Evolutionary conservation across 2,888 invertebrate genomes (phyloP), one percentile per base, ranked within the genome.

Genomic region (Synergus umbraculus): DNA sequence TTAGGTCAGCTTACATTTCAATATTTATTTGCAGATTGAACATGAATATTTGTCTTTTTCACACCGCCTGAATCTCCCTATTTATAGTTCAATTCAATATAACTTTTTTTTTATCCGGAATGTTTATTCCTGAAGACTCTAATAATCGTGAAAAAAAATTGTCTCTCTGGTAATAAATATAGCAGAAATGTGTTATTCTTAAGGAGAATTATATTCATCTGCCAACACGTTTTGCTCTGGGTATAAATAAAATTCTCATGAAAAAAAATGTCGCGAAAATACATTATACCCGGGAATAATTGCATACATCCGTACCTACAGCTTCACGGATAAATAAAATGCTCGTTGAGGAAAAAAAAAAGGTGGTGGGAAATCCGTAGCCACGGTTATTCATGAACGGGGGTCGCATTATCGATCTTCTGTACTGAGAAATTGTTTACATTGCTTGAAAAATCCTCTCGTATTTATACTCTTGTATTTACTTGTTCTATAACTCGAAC

Each of bases 251-350:
- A 64, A 29, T 64, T 64, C 15, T 1, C 64, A 13, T 29, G 29
- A 15, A 29, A 46, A 69, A 69, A 69, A 69, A 22, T 69, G 18
- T 43, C 66, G 15, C 2, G 29, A 44, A 67, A 67, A 69, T 69
- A 44, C 67, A 69, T 69, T 69, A 69, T 49, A 12, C 49, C 22
- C 12, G 15, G 15, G 15, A 69, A 69, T 69, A 69, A 69, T 69
- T 49, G 49, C 69, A 69, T 49, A 29, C 69, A 46, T 49, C 46
- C 46, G 69, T 46, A 49, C 69, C 9, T 46, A 46, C 46, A 49
- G 69, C 44, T 67, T 67, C 13, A 18, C 18, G 67, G 43, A 67
- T 67, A 67, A 67, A 67, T 69, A 69, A 49, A 29, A 69, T 49
- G 46, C 69, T 69, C 69, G 49, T 69, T 69, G 69, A 49, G 44